A percentile compares a stretch with the other conserved stretches of the same genome.
These are phyloP conservation scores for Nibea albiflora DNA, from an alignment of 2,113 vertebrate genomes.

Conservation along the genomic window DNA sequence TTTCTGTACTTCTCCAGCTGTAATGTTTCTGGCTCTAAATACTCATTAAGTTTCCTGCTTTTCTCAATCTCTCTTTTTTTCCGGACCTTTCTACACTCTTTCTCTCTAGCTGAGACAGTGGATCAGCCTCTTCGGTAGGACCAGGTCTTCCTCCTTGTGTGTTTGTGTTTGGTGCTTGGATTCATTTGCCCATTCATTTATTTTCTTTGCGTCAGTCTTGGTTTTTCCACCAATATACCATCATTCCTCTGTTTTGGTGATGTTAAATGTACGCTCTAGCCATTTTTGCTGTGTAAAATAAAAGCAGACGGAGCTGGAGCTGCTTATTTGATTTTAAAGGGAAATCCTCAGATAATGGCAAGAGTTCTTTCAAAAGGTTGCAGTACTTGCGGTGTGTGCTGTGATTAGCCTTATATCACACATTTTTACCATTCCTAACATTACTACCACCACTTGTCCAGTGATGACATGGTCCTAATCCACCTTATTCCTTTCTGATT, in stretches of 20 bases:
- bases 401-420: slow-evolving; percentile 2
- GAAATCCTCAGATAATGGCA: background rate
- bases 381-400: slow-evolving; percentile 17
- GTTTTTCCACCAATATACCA: background rate
- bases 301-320: background rate
- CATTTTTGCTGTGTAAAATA: background rate
- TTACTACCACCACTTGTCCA: background rate
- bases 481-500: slow-evolving; percentile 40
- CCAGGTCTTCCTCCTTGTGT: slow-evolving; percentile 75
- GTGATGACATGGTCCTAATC: slow-evolving; percentile 2
- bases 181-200: background rate
- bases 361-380: slow-evolving; percentile 21
- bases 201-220: slow-evolving; percentile 12
- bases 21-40: slow-evolving; percentile 32
- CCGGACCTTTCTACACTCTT: slow-evolving; percentile 58
- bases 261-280: slow-evolving; percentile 14
- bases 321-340: slow-evolving; percentile 9
- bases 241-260: slow-evolving; percentile 7
- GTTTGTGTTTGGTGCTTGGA: slow-evolving; percentile 39
- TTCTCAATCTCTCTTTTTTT: slow-evolving; percentile 49
- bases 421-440: slow-evolving; percentile 1
- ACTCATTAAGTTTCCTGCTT: slow-evolving; percentile 51
- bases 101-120: slow-evolving; percentile 89
- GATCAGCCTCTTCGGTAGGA: slow-evolving; percentile 96
- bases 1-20: slow-evolving; percentile 24